phyloP scores from a whole-genome alignment of 1,140 invertebrate genomes.

The Neotoxoptera formosana region DNA sequence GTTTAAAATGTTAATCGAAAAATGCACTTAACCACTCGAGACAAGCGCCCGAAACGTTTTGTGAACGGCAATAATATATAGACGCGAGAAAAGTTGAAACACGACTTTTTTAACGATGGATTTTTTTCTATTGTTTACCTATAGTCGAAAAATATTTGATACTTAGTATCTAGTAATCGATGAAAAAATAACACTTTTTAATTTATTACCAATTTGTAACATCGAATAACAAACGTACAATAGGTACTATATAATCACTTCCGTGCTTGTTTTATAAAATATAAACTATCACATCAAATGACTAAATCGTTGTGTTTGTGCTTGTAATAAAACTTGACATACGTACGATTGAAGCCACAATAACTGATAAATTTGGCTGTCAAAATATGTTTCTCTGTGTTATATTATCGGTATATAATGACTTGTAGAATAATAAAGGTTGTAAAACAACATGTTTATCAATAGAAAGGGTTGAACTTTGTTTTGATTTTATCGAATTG shows the following conservation, averaged over 20 bases:
- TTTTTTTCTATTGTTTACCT: background rate
- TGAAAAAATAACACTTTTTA: background rate
- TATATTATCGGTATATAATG: background rate
- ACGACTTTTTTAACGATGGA: background rate
- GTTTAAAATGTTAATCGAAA: background rate
- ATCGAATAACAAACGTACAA: background rate
- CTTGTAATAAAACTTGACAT: background rate
- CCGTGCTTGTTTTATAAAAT: background rate
- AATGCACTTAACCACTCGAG: background rate
- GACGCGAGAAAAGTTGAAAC: background rate
- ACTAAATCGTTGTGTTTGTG: background rate
- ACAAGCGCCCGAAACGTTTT: background rate
- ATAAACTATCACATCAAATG: background rate
- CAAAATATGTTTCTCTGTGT: background rate
- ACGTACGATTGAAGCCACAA: background rate
- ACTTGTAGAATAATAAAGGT: background rate
- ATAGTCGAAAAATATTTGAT: background rate
- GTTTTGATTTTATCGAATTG: background rate
- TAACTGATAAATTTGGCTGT: background rate
- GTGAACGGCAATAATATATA: background rate
- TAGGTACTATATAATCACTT: too few species aligned
- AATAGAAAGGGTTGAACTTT: background rate
- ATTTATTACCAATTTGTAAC: background rate
- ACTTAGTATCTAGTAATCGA: background rate
- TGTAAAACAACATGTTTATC: background rate